phyloP scores from a whole-genome alignment of 1,140 invertebrate genomes.

The Choristoneura fumiferana region DNA sequence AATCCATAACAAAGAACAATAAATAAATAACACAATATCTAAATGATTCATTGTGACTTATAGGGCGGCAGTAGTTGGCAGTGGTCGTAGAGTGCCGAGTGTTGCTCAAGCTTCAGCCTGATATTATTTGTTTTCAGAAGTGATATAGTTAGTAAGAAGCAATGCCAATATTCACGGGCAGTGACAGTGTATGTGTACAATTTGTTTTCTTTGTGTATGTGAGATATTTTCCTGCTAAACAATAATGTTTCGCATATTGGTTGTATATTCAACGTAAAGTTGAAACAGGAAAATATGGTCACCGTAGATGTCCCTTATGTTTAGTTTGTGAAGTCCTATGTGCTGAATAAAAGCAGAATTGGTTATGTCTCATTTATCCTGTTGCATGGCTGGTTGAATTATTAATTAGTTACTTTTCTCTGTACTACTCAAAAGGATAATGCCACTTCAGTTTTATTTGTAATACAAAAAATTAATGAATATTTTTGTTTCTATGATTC shows the following conservation, averaged over 20 bases:
- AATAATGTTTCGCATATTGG: too few relatives aligned
- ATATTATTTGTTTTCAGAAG: constrained; percentile 32
- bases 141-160: constrained; percentile 27
- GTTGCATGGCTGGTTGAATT: too few relatives aligned
- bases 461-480: too few relatives aligned
- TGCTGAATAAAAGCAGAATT: too few relatives aligned
- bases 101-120: constrained; percentile 2
- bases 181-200: constrained; percentile 57
- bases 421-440: too few relatives aligned
- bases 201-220: not conserved
- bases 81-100: not conserved
- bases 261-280: constrained; percentile 8
- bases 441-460: too few relatives aligned
- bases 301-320: not conserved
- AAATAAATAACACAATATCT: constrained; percentile 12
- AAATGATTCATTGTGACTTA: not conserved
- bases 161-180: constrained; percentile 64
- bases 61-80: not conserved
- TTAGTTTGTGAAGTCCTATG: too few relatives aligned
- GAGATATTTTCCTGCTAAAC: constrained; percentile 22
- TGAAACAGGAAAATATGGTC: too few relatives aligned
- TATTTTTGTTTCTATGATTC: too few relatives aligned
- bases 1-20: constrained; percentile 10
- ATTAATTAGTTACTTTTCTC: too few relatives aligned
- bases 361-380: too few relatives aligned